phyloP scores from a whole-genome alignment of 2,888 invertebrate species.

The Sialis lutaria region DNA sequence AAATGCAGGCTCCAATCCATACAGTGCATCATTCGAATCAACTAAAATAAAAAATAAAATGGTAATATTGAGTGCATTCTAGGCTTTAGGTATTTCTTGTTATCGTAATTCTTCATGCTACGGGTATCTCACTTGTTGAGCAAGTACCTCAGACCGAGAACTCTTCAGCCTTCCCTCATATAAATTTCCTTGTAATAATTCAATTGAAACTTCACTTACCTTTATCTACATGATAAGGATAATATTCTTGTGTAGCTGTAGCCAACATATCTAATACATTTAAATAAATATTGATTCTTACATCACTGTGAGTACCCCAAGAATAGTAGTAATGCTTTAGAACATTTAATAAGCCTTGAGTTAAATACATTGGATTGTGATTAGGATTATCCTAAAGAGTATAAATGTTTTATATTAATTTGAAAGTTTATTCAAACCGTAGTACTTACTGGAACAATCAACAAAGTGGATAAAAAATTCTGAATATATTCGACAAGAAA shows the following conservation, averaged over 20 bases:
- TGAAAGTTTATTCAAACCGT: not conserved
- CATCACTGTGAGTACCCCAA: constrained; percentile 48
- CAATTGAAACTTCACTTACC: constrained; percentile 27
- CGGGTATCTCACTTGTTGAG: no score
- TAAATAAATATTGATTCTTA: constrained; percentile 52
- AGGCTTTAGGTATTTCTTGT: no score
- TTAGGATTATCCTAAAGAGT: constrained; percentile 67
- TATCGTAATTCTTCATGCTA: no score
- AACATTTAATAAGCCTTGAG: constrained; percentile 64
- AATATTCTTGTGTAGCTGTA: constrained; percentile 62
- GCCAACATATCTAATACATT: constrained; percentile 63
- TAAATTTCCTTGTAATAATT: no score
- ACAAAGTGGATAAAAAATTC: constrained; percentile 64
- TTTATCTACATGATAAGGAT: constrained; percentile 72
- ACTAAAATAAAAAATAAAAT: constrained; percentile 32
- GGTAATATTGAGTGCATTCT: not conserved
- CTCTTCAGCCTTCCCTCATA: no score
- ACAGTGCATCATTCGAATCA: constrained; percentile 82
- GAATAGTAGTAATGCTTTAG: constrained; percentile 43
- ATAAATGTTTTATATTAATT: constrained; percentile 1
- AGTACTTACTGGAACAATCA: constrained; percentile 58
- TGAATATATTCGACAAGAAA: constrained; percentile 52
- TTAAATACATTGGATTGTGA: constrained; percentile 65
- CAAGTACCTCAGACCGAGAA: no score
- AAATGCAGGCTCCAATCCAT: constrained; percentile 79